Percentiles rank a stretch among this genome's conserved stretches.
Evolutionary conservation across 1,140 invertebrate species (phyloP).

Genomic region (Neodiprion lecontei): DNA sequence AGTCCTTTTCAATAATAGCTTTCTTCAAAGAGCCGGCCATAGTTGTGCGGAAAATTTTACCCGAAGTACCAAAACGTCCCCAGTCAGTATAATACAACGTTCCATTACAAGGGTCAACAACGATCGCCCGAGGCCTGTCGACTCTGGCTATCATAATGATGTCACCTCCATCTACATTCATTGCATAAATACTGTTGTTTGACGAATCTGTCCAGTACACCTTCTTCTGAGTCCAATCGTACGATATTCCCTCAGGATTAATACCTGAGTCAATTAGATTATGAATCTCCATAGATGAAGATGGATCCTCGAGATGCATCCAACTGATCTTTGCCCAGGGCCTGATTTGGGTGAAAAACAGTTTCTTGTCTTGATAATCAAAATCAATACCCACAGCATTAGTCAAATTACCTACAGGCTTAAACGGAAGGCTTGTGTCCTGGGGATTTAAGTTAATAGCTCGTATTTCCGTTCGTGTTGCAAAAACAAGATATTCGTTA

Average conservation of each 20-base stretch:
- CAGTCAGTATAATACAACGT: slow-evolving; percentile 93
- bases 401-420: slow-evolving; percentile 86
- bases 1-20: slow-evolving; percentile 87
- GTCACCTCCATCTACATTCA: slow-evolving; percentile 89
- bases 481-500: slow-evolving; percentile 90
- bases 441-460: slow-evolving; percentile 84
- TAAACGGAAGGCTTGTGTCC: slow-evolving; percentile 83
- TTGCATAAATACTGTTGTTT: slow-evolving; percentile 93
- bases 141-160: slow-evolving; percentile 93
- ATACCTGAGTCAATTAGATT: slow-evolving; percentile 82
- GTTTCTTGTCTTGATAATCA: slow-evolving; percentile 85
- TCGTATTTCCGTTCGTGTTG: slow-evolving; percentile 90
- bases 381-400: slow-evolving; percentile 98
- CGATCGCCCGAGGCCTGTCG: slow-evolving; percentile 92
- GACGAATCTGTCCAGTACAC: slow-evolving; percentile 97
- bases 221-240: slow-evolving; percentile 96
- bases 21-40: slow-evolving; percentile 95
- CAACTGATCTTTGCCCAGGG: slow-evolving; percentile 89
- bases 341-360: slow-evolving; percentile 92
- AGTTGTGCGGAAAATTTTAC: slow-evolving; percentile 93
- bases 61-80: slow-evolving; percentile 90
- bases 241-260: slow-evolving; percentile 94
- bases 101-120: slow-evolving; percentile 96
- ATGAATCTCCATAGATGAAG: slow-evolving; percentile 65
- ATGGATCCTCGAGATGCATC: slow-evolving; percentile 74